Conservation (phyloP, 2,113 vertebrate species). For the Podilymbus podiceps region DNA sequence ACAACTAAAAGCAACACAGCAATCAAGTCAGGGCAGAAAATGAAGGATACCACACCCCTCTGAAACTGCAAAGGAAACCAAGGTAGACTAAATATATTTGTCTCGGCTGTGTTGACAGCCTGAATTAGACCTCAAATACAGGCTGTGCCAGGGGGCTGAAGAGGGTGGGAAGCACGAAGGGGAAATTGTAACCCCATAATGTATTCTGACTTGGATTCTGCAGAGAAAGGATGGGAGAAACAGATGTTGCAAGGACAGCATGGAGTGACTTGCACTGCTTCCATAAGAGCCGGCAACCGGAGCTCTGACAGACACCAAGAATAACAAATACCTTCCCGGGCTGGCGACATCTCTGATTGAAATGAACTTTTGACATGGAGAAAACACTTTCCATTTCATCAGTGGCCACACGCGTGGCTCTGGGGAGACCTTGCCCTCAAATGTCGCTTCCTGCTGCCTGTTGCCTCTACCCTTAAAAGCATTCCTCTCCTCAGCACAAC, state of each 20-base stretch:
- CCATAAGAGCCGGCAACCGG: background rate
- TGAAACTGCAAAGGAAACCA: background rate
- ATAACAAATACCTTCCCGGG: background rate
- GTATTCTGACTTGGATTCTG: background rate
- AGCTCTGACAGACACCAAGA: background rate
- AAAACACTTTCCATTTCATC: background rate
- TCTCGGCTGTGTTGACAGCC: background rate
- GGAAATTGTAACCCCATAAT: background rate
- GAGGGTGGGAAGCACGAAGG: background rate
- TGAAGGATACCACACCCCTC: background rate
- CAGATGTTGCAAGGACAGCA: background rate
- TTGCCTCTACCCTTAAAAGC: background rate
- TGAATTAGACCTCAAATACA: background rate
- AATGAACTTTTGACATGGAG: background rate
- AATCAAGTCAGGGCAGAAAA: background rate
- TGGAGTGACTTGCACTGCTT: background rate
- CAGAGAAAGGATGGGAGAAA: background rate
- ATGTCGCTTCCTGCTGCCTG: background rate
- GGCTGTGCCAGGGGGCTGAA: background rate
- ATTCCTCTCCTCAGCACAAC: background rate
- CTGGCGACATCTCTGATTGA: background rate
- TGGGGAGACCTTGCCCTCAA: background rate
- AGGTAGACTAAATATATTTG: slow-evolving; percentile 14
- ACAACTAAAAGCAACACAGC: background rate
- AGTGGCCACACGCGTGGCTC: background rate